Conservation (phyloP, 2,113 vertebrate genomes). For the Rhagologus leucostigma region DNA sequence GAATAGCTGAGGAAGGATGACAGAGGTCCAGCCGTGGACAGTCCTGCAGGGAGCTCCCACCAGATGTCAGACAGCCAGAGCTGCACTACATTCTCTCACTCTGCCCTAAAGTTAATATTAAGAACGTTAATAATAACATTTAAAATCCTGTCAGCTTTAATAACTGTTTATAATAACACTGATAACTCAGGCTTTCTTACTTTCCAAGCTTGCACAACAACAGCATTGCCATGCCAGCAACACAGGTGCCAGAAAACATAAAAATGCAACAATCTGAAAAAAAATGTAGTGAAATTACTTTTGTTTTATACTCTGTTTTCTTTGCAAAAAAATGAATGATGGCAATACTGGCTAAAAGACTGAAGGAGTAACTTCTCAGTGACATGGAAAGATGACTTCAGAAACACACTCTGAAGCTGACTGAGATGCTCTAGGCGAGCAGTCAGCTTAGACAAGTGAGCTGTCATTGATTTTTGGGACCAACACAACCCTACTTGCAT, state of each 20-base stretch:
- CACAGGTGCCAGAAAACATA: neutral
- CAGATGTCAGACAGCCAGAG: neutral
- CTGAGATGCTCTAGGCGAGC: neutral
- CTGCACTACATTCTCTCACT: neutral
- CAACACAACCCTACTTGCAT: neutral
- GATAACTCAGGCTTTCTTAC: slow-evolving; percentile 17
- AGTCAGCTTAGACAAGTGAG: neutral
- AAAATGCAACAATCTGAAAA: neutral
- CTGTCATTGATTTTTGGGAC: neutral
- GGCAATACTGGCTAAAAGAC: neutral
- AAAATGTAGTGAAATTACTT: neutral
- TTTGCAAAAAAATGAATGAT: neutral
- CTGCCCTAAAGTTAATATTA: slow-evolving; percentile 7
- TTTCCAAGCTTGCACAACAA: neutral
- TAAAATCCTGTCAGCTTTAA: slow-evolving; percentile 21
- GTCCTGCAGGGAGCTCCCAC: neutral
- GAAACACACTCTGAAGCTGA: neutral
- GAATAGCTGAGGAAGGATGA: neutral
- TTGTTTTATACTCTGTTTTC: neutral
- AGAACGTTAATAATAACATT: slow-evolving; percentile 30
- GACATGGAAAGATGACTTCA: neutral
- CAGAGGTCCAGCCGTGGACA: neutral
- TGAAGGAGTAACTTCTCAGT: neutral
- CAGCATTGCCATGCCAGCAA: neutral
- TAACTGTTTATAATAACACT: slow-evolving; percentile 39